Percentiles rank a stretch among this genome's conserved stretches.
Conservation (phyloP, 2,888 invertebrate species). For the Melipona beecheii region DNA sequence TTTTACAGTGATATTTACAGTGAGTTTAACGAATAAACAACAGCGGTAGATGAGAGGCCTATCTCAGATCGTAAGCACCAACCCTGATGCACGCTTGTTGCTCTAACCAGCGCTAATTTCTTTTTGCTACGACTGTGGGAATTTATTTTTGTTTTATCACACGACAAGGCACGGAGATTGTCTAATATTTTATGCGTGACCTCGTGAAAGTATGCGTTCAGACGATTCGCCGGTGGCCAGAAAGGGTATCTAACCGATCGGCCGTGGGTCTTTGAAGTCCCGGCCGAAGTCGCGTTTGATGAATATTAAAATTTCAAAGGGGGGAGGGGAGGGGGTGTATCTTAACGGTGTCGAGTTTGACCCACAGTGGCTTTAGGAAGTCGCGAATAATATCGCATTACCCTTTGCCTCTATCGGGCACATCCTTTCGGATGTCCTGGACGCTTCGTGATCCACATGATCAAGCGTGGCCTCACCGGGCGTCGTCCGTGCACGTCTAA, state of each 20-base stretch:
- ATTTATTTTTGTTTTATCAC: no score
- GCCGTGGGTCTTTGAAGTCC: constrained; percentile 42
- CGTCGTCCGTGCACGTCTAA: constrained; percentile 41
- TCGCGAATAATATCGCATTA: constrained; percentile 46
- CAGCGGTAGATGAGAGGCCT: no score
- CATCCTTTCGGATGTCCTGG: constrained; percentile 58
- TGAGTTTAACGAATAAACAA: no score
- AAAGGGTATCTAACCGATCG: constrained; percentile 29
- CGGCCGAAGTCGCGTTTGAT: constrained; percentile 29
- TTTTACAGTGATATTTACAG: no score
- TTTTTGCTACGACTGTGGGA: no score
- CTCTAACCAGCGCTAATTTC: no score
- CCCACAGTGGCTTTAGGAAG: constrained; percentile 53
- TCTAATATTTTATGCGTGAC: background rate
- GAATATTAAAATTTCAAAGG: constrained; percentile 61
- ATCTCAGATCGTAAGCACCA: no score
- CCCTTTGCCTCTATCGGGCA: constrained; percentile 23
- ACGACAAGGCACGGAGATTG: no score
- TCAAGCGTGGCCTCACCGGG: constrained; percentile 24
- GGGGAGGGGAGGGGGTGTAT: background rate
- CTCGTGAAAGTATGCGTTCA: constrained; percentile 39
- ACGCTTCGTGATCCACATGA: constrained; percentile 60
- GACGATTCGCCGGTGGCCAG: constrained; percentile 29
- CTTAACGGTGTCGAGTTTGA: constrained; percentile 36
- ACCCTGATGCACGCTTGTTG: no score